Evolutionary conservation across 1,140 invertebrate species (phyloP), one percentile per base, ranked within the genome.

Genomic region (Centruroides sculpturatus): DNA sequence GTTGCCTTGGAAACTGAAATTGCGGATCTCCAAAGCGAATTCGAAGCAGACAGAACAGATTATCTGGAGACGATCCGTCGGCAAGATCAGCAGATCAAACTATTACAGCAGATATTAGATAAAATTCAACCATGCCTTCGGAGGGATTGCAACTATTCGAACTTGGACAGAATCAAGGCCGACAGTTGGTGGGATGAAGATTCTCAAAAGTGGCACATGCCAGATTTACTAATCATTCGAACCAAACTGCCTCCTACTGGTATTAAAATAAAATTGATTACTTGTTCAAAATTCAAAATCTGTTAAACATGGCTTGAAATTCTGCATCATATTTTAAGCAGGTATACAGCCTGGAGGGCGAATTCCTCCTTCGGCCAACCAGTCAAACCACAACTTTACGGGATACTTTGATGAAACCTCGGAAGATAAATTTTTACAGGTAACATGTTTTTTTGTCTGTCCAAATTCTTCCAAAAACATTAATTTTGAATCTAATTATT

Each of bases 21-120:
- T 9, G 71, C 74, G 23, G 88, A 92, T 74, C 73, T 92, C 3
- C 86, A 89, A 66, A 80, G 83, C 50, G 88, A 92, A 76, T 92
- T 92, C 74, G 85, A 92, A 74, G 77, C 81, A 58, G 88, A 92
- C 69, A 72, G 88, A 10, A 82, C 85, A 4, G 88, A 92, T 70
- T 91, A 91, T 69, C 73, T 92, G 52, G 89, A 92, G 71, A 87
- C 87, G 3, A 89, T 92, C 51, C 73, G 88, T 23, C 79, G 81
- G 70, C 84, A 89, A 69, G 84, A 89, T 54, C 80, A 82, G 67
- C 82, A 86, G 66, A 68, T 85, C 5, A 83, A 85, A 71, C 76
- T 90, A 10, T 73, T 85, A 41, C 77, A 81, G 54, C 81, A 83
- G 70, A 80, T 92, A 34, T 64, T 87, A 4, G 82, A 85, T 4